phyloP scores from a whole-genome alignment of 2,113 vertebrate genomes.

The Sebastes fasciatus region DNA sequence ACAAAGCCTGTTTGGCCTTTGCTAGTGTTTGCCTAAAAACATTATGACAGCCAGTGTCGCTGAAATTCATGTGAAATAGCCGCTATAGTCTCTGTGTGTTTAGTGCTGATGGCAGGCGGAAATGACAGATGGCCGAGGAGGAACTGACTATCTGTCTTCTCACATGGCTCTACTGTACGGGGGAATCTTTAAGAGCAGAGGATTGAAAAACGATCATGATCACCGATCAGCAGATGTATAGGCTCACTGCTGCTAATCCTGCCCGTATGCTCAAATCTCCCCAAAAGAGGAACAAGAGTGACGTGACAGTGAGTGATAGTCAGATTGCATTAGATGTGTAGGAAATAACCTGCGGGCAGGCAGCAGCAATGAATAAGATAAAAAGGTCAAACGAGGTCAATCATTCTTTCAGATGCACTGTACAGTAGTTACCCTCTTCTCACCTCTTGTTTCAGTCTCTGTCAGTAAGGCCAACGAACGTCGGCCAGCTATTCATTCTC shows the following conservation, averaged over 20 bases:
- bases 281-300: slow-evolving; percentile 7
- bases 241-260: slow-evolving; percentile 50
- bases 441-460: slow-evolving; percentile 21
- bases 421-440: slow-evolving; percentile 16
- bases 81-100: neutral
- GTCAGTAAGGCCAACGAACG: neutral
- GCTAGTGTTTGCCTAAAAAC: slow-evolving; percentile 31
- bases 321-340: neutral
- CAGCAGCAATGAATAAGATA: neutral
- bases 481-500: neutral
- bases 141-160: slow-evolving; percentile 31
- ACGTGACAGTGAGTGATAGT: slow-evolving; percentile 20
- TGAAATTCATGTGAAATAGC: slow-evolving; percentile 31
- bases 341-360: slow-evolving; percentile 7
- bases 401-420: slow-evolving; percentile 17
- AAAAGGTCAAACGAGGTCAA: slow-evolving; percentile 38
- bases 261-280: slow-evolving; percentile 23
- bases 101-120: slow-evolving; percentile 4
- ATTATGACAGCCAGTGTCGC: slow-evolving; percentile 24
- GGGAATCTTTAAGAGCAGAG: slow-evolving; percentile 27
- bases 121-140: slow-evolving; percentile 54
- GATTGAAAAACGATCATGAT: slow-evolving; percentile 40
- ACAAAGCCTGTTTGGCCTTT: slow-evolving; percentile 38
- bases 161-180: slow-evolving; percentile 10
- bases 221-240: slow-evolving; percentile 40